Evolutionary conservation across 1,140 invertebrate genomes (phyloP), one percentile per base, ranked within the genome.

Genomic region (Xylocopa sonorina): DNA sequence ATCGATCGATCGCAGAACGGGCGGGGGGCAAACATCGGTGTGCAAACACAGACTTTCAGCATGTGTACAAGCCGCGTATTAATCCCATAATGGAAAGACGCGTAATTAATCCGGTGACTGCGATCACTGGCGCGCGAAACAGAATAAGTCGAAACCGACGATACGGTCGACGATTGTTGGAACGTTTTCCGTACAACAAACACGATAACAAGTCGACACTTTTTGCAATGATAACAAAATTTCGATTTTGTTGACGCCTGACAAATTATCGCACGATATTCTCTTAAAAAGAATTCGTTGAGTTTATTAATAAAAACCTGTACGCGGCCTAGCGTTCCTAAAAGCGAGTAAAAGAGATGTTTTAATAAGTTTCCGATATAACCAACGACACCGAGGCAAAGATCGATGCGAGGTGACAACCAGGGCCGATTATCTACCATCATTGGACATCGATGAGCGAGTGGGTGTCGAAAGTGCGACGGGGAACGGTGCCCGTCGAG

Each of bases 41-140:
- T n/a, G 75, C 43, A 77, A 77, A 77, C 55, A 77, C 66, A 71
- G 75, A 77, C 75, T 77, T 77, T 77, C 66, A 10, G 66, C 41
- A 34, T 46, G 41, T 77, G 16, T 48, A 48, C 63, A 16, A n/a
- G 43, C 12, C 21, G 32, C 32, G 64, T 77, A 71, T 77, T 77
- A 77, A 77, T 77, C 66, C 66, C 43, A 71, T 77, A 77, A 77
- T 77, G 75, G 75, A 77, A 77, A 77, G 75, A 77, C 66, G 21
- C 43, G 75, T 69, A 77, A 77, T 77, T 77, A 77, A 77, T 77
- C 66, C 46, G 66, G 43, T 60, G 66, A 71, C 55, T 29, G 75
- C 14, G 75, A 55, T 71, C 55, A 57, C 24, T 51, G 32, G 74
- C 12, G 34, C 41, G 14, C 12, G 5, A 5, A 32, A 24, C 3